Base-by-base conservation (phyloP, 2,888 invertebrate genomes). In the Tenthredo livida region DNA sequence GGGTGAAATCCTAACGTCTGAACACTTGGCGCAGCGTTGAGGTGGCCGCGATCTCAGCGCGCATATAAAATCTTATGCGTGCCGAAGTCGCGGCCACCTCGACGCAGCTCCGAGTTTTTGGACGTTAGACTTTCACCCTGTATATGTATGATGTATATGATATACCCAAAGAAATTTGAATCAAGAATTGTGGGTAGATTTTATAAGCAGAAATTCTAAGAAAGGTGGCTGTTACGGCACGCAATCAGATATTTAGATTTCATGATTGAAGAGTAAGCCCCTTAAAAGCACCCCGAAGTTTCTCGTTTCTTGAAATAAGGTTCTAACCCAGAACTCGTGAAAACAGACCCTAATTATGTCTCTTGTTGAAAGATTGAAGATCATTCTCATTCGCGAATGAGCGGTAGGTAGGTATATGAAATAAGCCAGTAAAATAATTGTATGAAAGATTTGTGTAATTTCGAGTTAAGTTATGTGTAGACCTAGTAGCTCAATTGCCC, bases 151-250 rank as follows among this genome's bases (percentile, higher is more conserved):
- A n/a, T n/a, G n/a, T n/a, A 29, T 29, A 29, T 29, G 29, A 29
- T 29, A 29, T 29, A 29, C 29, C 29, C 2, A 29, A 29, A 54
- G 17, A 33, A 77, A 77, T 29, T 29, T 29, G 29, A 7, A 12
- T 73, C 43, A 21, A 25, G 25, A 73, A 73, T 73, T 73, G 43
- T 43, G 73, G 29, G 43, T 25, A 21, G 73, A 43, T 43, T 73
- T 43, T 47, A 33, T 6, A 33, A 6, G 0, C 7, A 15, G 29
- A 33, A 17, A 67, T 33, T 67, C 6, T 10, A 17, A 33, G 67
- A 15, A 25, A 33, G 25, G 15, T 29, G 4, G 67, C 15, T 33
- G 17, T 17, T 15, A 7, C 29, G 33, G 7, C 33, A n/a, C n/a
- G n/a, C n/a, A 67, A 67, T 67, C 33, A 67, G 67, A 61, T 61